Percentiles rank a stretch among this genome's conserved stretches.
phyloP scores from a whole-genome alignment of 2,888 invertebrate genomes.

The Leucophora obtusa region DNA sequence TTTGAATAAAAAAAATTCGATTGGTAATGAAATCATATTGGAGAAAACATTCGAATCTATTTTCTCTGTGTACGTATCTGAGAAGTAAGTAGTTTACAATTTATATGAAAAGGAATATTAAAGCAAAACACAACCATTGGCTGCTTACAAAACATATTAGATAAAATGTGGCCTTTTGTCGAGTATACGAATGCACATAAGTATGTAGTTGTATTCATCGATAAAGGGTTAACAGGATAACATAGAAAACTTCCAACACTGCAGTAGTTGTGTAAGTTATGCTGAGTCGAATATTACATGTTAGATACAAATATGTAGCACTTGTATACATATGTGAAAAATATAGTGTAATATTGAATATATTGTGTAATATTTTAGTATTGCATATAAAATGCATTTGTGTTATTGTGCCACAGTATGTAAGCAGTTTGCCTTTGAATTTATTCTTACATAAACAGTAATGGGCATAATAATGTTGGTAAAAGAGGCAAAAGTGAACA shows the following conservation, averaged over 20 bases:
- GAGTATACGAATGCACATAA: not conserved
- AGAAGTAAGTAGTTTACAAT: slow-evolving; percentile 47
- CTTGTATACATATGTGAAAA: slow-evolving; percentile 6
- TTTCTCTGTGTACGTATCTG: not conserved
- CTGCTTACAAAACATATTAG: slow-evolving; percentile 4
- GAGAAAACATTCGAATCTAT: no score
- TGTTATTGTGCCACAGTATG: not conserved
- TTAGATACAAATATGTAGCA: not conserved
- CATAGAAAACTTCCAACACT: not conserved
- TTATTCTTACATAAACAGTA: no score
- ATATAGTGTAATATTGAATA: slow-evolving; percentile 40
- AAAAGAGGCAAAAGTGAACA: no score
- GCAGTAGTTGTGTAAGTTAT: slow-evolving; percentile 44
- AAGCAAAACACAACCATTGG: slow-evolving; percentile 25
- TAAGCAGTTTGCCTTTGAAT: no score
- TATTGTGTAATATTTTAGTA: slow-evolving; percentile 53
- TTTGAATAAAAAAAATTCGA: no score
- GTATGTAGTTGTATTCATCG: not conserved
- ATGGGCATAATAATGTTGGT: no score
- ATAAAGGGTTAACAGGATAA: slow-evolving; percentile 8
- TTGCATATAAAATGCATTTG: slow-evolving; percentile 39
- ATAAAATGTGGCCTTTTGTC: slow-evolving; percentile 11
- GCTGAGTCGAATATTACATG: slow-evolving; percentile 48
- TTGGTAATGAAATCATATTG: no score
- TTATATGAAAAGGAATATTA: slow-evolving; percentile 13